Percentiles rank a stretch among this genome's conserved stretches.
Conservation (phyloP, 2,113 vertebrate genomes). For the Geococcyx californianus region DNA sequence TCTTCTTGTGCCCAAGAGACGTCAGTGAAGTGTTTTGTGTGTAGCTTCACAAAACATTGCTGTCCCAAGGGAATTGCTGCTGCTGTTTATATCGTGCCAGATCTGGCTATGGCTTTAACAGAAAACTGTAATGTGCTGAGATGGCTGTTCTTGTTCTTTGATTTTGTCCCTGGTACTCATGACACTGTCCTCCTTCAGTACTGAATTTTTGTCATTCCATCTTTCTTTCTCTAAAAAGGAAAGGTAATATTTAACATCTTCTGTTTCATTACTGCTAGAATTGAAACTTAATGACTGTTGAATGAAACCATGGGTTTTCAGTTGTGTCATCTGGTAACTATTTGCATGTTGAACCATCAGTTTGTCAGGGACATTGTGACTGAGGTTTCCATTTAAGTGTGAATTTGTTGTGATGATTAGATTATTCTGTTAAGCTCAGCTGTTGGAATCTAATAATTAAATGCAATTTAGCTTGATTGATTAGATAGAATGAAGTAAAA, state of each 20-base stretch:
- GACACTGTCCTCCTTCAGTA: background rate
- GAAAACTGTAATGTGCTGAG: background rate
- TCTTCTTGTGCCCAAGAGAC: background rate
- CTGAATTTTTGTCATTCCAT: background rate
- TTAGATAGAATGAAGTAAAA: slow-evolving; percentile 38
- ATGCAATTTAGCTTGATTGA: slow-evolving; percentile 18
- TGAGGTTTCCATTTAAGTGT: slow-evolving; percentile 42
- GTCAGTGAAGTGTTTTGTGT: background rate
- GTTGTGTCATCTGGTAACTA: background rate
- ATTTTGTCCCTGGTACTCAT: background rate
- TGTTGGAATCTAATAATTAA: slow-evolving; percentile 40
- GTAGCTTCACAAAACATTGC: slow-evolving; percentile 5
- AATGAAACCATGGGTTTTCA: background rate
- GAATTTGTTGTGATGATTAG: background rate
- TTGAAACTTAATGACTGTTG: slow-evolving; percentile 11
- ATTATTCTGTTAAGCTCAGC: slow-evolving; percentile 22
- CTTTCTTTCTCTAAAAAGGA: background rate
- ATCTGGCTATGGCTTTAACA: slow-evolving; percentile 16
- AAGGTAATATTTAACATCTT: background rate
- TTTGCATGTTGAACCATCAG: slow-evolving; percentile 34
- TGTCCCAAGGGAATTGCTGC: background rate
- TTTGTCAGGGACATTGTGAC: slow-evolving; percentile 1
- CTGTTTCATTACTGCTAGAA: background rate
- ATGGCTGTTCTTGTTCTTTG: background rate
- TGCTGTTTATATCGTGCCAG: background rate